phyloP scores from a whole-genome alignment of 2,888 invertebrate genomes.

The Anaspis maculata region DNA sequence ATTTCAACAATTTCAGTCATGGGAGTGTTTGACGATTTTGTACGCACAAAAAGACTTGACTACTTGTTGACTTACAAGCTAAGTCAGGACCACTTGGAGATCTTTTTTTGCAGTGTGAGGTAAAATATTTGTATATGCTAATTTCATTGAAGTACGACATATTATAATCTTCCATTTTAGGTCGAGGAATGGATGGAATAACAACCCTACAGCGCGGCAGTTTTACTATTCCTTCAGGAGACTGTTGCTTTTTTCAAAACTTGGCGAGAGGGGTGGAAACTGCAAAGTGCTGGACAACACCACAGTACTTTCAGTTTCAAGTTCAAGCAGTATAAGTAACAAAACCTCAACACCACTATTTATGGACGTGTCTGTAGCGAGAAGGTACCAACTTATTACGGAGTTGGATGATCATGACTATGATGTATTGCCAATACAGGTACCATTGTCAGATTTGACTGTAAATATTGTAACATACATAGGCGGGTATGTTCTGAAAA shows the following conservation, averaged over 20 bases:
- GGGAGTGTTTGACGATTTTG: background rate
- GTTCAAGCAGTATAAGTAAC: too few relatives aligned
- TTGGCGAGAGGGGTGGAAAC: background rate
- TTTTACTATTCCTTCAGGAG: background rate
- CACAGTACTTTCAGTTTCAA: background rate
- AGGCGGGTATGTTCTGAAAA: constrained; percentile 1
- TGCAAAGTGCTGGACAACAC: background rate
- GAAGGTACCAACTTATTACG: too few relatives aligned
- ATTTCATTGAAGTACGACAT: background rate
- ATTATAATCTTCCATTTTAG: background rate
- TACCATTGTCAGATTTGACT: background rate
- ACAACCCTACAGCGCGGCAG: background rate
- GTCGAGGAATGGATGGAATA: background rate
- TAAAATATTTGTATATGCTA: background rate
- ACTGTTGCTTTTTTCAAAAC: background rate
- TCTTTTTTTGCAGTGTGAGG: background rate
- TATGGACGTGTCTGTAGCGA: too few relatives aligned
- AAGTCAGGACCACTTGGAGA: background rate
- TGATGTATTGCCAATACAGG: background rate
- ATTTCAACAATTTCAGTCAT: background rate
- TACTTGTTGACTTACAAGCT: background rate
- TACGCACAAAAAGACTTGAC: background rate
- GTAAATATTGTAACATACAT: background rate
- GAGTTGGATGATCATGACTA: background rate
- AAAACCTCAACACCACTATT: too few relatives aligned